Conservation (phyloP, 2,797 vertebrate species). For the Pelochelys cantorii region DNA sequence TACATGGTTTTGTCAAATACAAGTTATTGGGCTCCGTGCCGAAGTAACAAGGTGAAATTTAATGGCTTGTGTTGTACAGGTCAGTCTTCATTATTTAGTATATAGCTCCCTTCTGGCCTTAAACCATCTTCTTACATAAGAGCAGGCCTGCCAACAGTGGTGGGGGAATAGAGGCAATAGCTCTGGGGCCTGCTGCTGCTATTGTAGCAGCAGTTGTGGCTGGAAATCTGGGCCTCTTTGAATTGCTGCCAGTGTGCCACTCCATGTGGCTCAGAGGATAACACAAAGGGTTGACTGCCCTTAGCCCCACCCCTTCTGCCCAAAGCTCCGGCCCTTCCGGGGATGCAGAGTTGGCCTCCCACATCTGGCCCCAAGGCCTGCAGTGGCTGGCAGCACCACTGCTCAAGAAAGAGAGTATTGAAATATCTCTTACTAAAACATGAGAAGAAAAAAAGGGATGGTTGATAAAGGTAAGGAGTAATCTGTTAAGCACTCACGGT, state of each 20-base stretch:
- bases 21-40: not conserved
- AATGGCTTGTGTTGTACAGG: not conserved
- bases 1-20: slow-evolving; percentile 21
- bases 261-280: too few relatives aligned
- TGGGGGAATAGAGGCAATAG: too few relatives aligned
- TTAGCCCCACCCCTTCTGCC: too few relatives aligned
- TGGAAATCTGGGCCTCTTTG: too few relatives aligned
- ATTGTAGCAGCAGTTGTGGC: too few relatives aligned
- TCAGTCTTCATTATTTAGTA: not conserved
- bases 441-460: not conserved
- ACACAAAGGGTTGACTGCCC: too few relatives aligned
- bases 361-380: too few relatives aligned
- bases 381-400: not conserved
- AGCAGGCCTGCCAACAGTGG: too few relatives aligned
- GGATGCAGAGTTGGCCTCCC: too few relatives aligned
- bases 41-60: not conserved
- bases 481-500: not conserved
- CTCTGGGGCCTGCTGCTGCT: too few relatives aligned
- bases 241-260: too few relatives aligned
- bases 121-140: not conserved
- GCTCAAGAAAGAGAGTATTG: not conserved
- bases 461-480: not conserved
- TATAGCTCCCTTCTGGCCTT: not conserved
- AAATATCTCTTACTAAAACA: not conserved
- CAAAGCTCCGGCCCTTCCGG: too few relatives aligned